These are phyloP conservation scores for Dunckerocampus dactyliophorus DNA, from an alignment of 2,113 vertebrate genomes.

Conservation along the genomic window DNA sequence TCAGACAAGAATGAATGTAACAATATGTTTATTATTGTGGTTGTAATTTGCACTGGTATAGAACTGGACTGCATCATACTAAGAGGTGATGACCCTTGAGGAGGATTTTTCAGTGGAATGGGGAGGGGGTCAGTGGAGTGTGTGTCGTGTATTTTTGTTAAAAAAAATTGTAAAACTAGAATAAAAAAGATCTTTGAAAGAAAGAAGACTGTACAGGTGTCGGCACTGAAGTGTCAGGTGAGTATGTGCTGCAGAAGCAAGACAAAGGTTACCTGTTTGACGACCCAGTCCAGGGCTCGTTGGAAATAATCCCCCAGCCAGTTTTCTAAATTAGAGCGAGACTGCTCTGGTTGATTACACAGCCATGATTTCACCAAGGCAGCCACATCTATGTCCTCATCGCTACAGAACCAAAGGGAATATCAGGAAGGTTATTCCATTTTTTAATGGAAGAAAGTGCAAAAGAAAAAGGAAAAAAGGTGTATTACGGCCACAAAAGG, in stretches of 20 bases:
- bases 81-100: too few relatives aligned
- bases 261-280: slow-evolving; percentile 80
- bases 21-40: too few relatives aligned
- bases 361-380: slow-evolving; percentile 92
- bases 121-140: too few relatives aligned
- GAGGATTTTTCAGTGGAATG: too few relatives aligned
- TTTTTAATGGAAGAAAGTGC: not conserved
- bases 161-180: too few relatives aligned
- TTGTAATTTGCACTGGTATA: too few relatives aligned
- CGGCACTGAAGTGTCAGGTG: too few relatives aligned
- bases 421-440: not conserved
- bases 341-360: slow-evolving; percentile 80
- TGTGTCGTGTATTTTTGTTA: too few relatives aligned
- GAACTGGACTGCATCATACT: not conserved
- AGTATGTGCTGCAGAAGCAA: not conserved
- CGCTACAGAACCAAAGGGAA: slow-evolving; percentile 64
- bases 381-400: slow-evolving; percentile 91
- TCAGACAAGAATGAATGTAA: too few relatives aligned
- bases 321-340: slow-evolving; percentile 80
- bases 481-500: too few relatives aligned
- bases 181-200: too few relatives aligned
- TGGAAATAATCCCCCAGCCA: slow-evolving; percentile 94
- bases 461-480: not conserved
- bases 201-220: too few relatives aligned
- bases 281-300: slow-evolving; percentile 86